Percentiles rank a stretch among this genome's conserved stretches.
These are phyloP conservation scores for Riptortus pedestris DNA, from an alignment of 1,140 invertebrate genomes.

Conservation along the genomic window DNA sequence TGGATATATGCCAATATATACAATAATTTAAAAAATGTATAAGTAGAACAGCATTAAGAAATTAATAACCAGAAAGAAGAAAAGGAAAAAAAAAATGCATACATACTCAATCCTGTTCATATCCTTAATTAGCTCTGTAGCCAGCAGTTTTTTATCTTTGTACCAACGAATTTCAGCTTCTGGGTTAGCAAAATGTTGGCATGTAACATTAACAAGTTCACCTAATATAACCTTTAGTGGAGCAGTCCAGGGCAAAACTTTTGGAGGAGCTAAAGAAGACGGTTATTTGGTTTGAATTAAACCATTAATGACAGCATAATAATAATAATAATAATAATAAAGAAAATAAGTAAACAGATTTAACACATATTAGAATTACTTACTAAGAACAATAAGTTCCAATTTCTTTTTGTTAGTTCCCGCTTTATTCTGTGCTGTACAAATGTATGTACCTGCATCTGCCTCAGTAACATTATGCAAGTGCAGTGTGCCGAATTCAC, in stretches of 20 bases:
- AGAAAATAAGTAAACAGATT: not conserved
- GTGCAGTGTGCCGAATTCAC: not conserved
- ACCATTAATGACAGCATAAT: not conserved
- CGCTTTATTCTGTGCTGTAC: conserved; percentile 22
- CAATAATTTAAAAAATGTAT: too few species aligned
- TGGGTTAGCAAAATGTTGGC: conserved; percentile 13
- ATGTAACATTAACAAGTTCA: conserved; percentile 11
- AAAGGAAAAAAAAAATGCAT: too few species aligned
- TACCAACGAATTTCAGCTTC: conserved; percentile 12
- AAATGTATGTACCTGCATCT: conserved; percentile 18
- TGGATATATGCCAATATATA: too few species aligned
- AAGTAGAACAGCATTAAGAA: too few species aligned
- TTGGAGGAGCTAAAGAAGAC: conserved; percentile 16
- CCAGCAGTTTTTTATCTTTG: conserved; percentile 12
- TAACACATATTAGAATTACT: not conserved
- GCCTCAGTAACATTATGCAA: conserved; percentile 12
- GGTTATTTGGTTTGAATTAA: not conserved
- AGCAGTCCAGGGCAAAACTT: conserved; percentile 1
- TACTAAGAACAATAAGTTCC: conserved; percentile 15
- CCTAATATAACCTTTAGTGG: conserved; percentile 14
- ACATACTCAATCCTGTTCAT: too few species aligned
- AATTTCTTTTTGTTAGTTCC: conserved; percentile 18
- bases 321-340: not conserved
- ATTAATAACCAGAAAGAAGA: too few species aligned
- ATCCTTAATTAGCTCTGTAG: too few species aligned